A percentile compares a stretch with the other conserved stretches of the same genome.
Evolutionary conservation across 1,140 invertebrate genomes (phyloP).

Genomic region (Drosophila azteca): DNA sequence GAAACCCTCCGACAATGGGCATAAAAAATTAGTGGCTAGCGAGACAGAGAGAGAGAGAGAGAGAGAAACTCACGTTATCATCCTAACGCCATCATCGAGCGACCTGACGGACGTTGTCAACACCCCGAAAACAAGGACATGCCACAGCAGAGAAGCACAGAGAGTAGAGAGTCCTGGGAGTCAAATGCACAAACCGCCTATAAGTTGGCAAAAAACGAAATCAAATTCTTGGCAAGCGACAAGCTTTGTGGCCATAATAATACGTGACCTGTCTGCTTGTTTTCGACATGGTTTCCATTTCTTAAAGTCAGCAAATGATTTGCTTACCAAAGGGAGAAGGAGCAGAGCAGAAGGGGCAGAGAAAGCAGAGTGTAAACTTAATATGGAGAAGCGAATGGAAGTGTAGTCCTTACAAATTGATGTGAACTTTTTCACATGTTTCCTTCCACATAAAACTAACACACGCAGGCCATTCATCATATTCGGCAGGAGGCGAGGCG

Average conservation of each 20-base stretch:
- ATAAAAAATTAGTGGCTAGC: constrained; percentile 78
- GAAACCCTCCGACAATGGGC: constrained; percentile 38
- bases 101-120: constrained; percentile 70
- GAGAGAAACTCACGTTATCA: constrained; percentile 63
- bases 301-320: constrained; percentile 54
- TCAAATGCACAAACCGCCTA: constrained; percentile 59
- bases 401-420: constrained; percentile 61
- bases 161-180: constrained; percentile 6
- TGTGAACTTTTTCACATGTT: constrained; percentile 78
- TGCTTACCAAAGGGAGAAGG: constrained; percentile 36
- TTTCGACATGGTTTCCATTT: constrained; percentile 31
- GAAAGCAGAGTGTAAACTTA: constrained; percentile 27
- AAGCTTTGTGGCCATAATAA: constrained; percentile 69
- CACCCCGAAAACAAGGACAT: constrained; percentile 50
- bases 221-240: constrained; percentile 70
- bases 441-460: constrained; percentile 27
- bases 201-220: constrained; percentile 69
- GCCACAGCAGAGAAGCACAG: background rate
- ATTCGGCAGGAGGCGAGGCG: constrained; percentile 40
- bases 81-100: constrained; percentile 75
- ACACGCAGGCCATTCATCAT: constrained; percentile 72
- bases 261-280: constrained; percentile 70
- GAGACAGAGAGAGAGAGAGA: constrained; percentile 8
- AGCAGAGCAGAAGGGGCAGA: background rate
- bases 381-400: constrained; percentile 13